Percentiles rank a stretch among this genome's conserved stretches.
Conservation (phyloP, 2,888 invertebrate species). For the Trichacis sp. region DNA sequence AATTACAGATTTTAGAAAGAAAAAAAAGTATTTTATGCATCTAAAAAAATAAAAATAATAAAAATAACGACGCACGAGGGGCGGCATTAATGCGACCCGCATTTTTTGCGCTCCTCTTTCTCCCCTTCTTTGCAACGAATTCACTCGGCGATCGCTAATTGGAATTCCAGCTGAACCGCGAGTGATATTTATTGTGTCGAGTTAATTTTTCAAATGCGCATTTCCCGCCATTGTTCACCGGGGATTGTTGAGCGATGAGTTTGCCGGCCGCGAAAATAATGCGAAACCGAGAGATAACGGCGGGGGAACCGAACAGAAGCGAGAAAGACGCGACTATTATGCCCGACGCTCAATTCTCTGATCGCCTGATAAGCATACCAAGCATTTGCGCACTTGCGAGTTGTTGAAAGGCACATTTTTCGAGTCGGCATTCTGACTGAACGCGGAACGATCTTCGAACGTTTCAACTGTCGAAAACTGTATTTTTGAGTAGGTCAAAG, state of each 20-base stretch:
- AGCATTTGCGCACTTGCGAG: conserved; percentile 22
- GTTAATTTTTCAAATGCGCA: conserved; percentile 31
- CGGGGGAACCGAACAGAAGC: not conserved
- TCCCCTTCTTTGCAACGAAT: not conserved
- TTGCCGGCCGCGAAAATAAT: conserved; percentile 8
- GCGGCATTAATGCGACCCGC: conserved; percentile 3
- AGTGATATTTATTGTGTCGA: conserved; percentile 29
- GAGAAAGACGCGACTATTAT: conserved; percentile 9
- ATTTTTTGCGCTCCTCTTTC: conserved; percentile 5
- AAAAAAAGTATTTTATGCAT: too few relatives aligned
- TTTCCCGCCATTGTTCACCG: conserved; percentile 42
- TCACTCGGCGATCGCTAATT: conserved; percentile 27
- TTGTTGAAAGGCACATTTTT: not conserved
- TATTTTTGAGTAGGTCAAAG: too few relatives aligned
- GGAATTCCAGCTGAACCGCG: conserved; percentile 27
- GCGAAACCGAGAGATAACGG: conserved; percentile 4
- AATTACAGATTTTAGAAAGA: too few relatives aligned
- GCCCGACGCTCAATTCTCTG: conserved; percentile 16
- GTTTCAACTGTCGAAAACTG: too few relatives aligned
- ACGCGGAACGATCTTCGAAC: too few relatives aligned
- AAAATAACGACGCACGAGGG: not conserved
- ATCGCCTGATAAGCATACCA: conserved; percentile 30
- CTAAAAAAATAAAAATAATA: too few relatives aligned
- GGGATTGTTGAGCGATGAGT: conserved; percentile 27
- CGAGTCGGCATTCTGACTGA: conserved; percentile 46